Evolutionary conservation across 1,140 invertebrate genomes (phyloP).

Genomic region (Drosophila pectinifera): DNA sequence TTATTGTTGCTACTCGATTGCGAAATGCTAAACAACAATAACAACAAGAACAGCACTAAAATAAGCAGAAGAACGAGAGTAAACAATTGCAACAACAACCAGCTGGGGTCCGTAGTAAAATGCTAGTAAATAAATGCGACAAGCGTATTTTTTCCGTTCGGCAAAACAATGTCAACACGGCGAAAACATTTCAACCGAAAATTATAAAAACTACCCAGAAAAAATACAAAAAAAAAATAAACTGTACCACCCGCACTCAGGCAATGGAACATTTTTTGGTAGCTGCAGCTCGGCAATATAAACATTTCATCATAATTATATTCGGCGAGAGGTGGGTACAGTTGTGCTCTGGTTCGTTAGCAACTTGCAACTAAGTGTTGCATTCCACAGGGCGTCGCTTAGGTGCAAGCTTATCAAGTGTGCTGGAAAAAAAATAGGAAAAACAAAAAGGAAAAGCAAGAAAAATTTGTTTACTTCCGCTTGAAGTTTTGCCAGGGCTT

Average conservation of each 20-base stretch:
- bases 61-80: slow-evolving; percentile 53
- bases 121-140: slow-evolving; percentile 67
- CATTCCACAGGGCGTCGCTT: slow-evolving; percentile 31
- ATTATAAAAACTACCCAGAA: slow-evolving; percentile 41
- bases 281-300: slow-evolving; percentile 7
- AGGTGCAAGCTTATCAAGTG: slow-evolving; percentile 17
- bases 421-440: slow-evolving; percentile 1
- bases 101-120: slow-evolving; percentile 27
- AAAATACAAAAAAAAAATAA: neutral
- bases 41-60: slow-evolving; percentile 34
- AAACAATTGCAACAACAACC: slow-evolving; percentile 56
- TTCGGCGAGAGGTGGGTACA: slow-evolving; percentile 24
- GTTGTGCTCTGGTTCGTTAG: slow-evolving; percentile 30
- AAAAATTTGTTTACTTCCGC: slow-evolving; percentile 52
- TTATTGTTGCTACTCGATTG: slow-evolving; percentile 32
- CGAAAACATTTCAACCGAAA: slow-evolving; percentile 52
- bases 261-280: slow-evolving; percentile 11
- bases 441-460: slow-evolving; percentile 24
- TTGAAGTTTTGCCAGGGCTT: slow-evolving; percentile 48
- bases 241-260: slow-evolving; percentile 9
- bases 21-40: slow-evolving; percentile 28
- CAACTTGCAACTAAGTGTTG: slow-evolving; percentile 38
- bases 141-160: slow-evolving; percentile 65
- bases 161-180: slow-evolving; percentile 72
- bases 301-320: slow-evolving; percentile 53